A percentile compares a stretch with the other conserved stretches of the same genome.
phyloP scores from a whole-genome alignment of 2,888 invertebrate genomes.

The Pristionchus japonicus region DNA sequence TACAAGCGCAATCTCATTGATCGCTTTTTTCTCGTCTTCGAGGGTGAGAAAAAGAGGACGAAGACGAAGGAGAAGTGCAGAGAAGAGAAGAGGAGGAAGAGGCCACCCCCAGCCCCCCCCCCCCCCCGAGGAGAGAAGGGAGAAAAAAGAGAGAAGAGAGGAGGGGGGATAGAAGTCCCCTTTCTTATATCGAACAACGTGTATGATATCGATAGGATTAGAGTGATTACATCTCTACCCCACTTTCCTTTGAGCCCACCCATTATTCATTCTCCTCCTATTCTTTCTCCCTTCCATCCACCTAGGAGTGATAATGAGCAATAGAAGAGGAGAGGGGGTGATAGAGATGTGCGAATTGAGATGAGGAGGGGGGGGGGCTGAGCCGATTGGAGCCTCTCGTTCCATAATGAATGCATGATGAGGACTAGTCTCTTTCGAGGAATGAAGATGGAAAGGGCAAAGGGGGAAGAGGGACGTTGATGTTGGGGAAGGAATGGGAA shows the following conservation, averaged over 20 bases:
- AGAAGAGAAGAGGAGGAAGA: neutral
- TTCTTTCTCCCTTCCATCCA: neutral
- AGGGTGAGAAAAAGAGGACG: slow-evolving; percentile 2
- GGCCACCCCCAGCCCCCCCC: slow-evolving; percentile 8
- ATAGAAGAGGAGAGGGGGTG: too few species aligned
- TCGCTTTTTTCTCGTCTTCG: neutral
- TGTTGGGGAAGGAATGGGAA: neutral
- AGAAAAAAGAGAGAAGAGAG: neutral
- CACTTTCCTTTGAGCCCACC: neutral
- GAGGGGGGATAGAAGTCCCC: neutral
- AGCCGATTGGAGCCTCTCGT: neutral
- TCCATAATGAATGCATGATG: slow-evolving; percentile 24
- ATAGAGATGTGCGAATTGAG: neutral
- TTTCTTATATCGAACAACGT: neutral
- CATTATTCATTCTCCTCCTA: too few species aligned
- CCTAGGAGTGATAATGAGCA: neutral
- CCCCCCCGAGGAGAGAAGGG: neutral
- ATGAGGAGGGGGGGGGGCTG: neutral
- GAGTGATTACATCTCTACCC: neutral
- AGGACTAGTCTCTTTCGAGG: neutral
- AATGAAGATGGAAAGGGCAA: neutral
- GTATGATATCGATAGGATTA: neutral
- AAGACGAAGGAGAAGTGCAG: slow-evolving; percentile 19
- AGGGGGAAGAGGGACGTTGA: neutral
- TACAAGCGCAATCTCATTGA: neutral